phyloP scores from a whole-genome alignment of 2,888 invertebrate species.

The Phyllotreta cruciferae region DNA sequence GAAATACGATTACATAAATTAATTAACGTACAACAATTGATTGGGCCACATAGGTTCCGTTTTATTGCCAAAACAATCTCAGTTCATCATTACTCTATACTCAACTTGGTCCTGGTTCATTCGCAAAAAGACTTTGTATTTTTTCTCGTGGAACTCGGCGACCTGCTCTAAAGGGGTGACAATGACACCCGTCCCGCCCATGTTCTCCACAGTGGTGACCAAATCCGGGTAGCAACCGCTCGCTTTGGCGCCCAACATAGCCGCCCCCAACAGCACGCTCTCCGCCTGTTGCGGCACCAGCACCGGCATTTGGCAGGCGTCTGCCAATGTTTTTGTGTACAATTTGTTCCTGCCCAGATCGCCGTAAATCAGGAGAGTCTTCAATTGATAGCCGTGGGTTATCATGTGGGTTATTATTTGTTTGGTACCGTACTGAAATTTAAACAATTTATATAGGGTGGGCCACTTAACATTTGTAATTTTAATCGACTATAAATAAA shows the following conservation, averaged over 20 bases:
- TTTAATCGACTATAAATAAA: background rate
- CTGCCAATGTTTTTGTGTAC: slow-evolving; percentile 87
- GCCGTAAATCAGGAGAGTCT: slow-evolving; percentile 83
- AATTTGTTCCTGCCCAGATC: slow-evolving; percentile 86
- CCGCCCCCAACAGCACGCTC: slow-evolving; percentile 89
- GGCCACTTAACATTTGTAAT: background rate
- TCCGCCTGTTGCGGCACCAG: slow-evolving; percentile 81
- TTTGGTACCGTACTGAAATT: slow-evolving; percentile 86
- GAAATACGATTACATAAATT: too few relatives aligned
- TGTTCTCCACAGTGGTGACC: slow-evolving; percentile 66
- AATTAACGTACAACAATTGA: too few relatives aligned
- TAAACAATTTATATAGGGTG: background rate
- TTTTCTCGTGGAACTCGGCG: slow-evolving; percentile 78
- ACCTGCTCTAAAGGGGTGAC: slow-evolving; percentile 67
- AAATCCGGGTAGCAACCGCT: slow-evolving; percentile 72
- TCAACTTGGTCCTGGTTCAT: slow-evolving; percentile 82
- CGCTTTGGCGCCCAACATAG: slow-evolving; percentile 86
- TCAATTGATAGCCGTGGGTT: slow-evolving; percentile 69
- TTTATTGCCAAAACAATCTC: background rate
- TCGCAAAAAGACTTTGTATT: slow-evolving; percentile 82
- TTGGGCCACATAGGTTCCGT: too few relatives aligned
- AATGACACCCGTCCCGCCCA: slow-evolving; percentile 80
- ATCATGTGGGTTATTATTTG: slow-evolving; percentile 83
- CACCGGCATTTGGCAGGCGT: slow-evolving; percentile 81
- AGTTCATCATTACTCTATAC: slow-evolving; percentile 73